Base-by-base conservation (phyloP, 2,797 vertebrate species). In the Octomys mimax region DNA sequence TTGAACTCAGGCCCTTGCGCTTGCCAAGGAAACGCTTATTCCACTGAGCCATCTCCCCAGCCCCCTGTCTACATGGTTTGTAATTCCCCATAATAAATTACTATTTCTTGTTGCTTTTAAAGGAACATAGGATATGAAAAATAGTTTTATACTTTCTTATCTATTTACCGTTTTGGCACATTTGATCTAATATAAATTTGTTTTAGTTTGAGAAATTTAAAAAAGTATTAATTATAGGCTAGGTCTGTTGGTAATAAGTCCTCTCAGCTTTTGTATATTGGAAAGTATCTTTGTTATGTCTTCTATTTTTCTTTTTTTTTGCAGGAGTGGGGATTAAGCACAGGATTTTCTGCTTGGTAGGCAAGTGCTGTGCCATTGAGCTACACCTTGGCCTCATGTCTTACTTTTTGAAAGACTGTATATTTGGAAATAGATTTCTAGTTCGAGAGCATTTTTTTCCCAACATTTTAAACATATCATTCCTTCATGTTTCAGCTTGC, bases 391-490 rank as follows among this genome's bases (percentile, higher is more conserved):
- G 11, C 33, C 54, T 3, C 61, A 59, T 31, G 31, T 46, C 62
- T 52, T 61, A 81, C 24, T 46, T 46, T 49, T 84, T 84, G 61
- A 70, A 78, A 31, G 49, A 82, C 26, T 4, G 7, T 83, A 54
- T 84, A 49, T 94, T 84, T 89, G 49, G 31, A 84, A 68, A 39
- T 78, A 84, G 61, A 70, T 36, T 84, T 57, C 39, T 84, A 78
- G 61, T 78, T 89, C 78, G 80, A 78, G n/a, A 6, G 75, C 28
- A 33, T 59, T 82, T 68, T 46, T 49, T 49, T 49, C 8, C 49
- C 31, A 31, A 26, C 49, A 31, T 68, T 64, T 83, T 59, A 57
- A 68, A 83, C 16, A 16, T 83, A 21, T 12, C 21, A 28, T 49
- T 87, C 62, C 33, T 18, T 82, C 39, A 46, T 93, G 31, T 88